Percentiles rank a stretch among this genome's conserved stretches.
Evolutionary conservation across 2,888 invertebrate genomes (phyloP).

Genomic region (Ophion costatus): DNA sequence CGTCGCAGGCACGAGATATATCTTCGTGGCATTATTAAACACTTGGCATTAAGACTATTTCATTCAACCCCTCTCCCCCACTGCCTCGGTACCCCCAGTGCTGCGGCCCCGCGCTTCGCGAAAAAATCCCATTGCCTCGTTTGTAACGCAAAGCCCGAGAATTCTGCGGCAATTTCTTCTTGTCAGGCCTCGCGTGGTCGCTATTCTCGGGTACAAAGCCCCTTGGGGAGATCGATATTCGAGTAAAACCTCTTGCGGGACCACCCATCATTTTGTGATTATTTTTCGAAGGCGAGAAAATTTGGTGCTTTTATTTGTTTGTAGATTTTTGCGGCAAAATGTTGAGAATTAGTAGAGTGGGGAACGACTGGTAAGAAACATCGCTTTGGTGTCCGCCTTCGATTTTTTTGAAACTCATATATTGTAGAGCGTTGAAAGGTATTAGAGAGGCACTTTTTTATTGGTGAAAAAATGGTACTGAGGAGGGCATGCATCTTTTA

Average conservation of each 20-base stretch:
- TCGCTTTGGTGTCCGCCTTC: no score
- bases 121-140: constrained; percentile 12
- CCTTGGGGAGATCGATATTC: neutral
- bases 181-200: constrained; percentile 9
- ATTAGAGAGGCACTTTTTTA: no score
- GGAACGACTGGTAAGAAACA: no score
- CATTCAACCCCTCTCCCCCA: neutral
- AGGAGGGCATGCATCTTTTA: no score
- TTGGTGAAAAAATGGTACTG: no score
- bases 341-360: no score
- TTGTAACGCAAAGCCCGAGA: constrained; percentile 35
- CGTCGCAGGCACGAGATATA: constrained; percentile 53
- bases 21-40: constrained; percentile 61
- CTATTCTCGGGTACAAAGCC: neutral
- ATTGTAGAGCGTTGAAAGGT: no score
- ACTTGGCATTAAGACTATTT: constrained; percentile 63
- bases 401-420: no score
- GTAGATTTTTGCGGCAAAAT: no score
- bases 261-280: neutral
- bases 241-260: neutral
- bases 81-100: no score
- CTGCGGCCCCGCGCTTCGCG: no score
- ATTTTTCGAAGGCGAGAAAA: neutral
- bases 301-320: no score
- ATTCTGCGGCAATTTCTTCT: constrained; percentile 25